Conservation (phyloP, 2,113 vertebrate species). For the Ginglymostoma cirratum region DNA sequence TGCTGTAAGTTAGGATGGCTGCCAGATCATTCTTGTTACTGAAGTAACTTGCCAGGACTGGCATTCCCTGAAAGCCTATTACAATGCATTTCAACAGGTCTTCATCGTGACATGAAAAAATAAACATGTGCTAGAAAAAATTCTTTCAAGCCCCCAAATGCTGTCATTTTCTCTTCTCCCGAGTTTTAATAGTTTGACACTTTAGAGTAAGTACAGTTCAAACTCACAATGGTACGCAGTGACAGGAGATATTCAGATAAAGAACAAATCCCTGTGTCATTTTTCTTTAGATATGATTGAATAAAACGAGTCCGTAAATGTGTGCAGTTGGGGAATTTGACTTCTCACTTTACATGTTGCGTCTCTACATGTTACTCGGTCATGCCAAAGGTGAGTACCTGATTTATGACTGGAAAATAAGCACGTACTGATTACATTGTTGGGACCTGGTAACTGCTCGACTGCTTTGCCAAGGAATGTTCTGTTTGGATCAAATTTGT, state of each 20-base stretch:
- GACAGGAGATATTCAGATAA: background rate
- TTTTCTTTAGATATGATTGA: background rate
- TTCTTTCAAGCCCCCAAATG: too few species aligned
- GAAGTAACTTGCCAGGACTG: background rate
- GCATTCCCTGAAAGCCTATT: background rate
- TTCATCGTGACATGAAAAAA: background rate
- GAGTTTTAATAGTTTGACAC: background rate
- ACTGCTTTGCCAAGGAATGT: background rate
- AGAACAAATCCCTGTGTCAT: background rate
- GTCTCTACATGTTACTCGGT: conserved; percentile 22
- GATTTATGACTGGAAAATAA: conserved; percentile 29
- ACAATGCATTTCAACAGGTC: background rate
- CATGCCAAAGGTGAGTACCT: conserved; percentile 11
- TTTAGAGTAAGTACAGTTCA: background rate
- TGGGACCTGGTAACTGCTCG: background rate
- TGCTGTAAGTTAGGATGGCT: background rate
- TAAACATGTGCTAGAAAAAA: background rate
- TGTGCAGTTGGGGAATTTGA: background rate
- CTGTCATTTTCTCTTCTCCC: background rate
- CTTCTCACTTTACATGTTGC: conserved; percentile 16
- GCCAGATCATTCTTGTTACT: background rate
- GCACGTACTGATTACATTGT: background rate
- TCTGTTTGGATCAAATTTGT: background rate
- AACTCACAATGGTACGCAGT: background rate
- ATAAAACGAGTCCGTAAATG: background rate